Evolutionary conservation across 2,888 invertebrate species (phyloP), one percentile per base, ranked within the genome.

Genomic region (Odontomyia ornata): DNA sequence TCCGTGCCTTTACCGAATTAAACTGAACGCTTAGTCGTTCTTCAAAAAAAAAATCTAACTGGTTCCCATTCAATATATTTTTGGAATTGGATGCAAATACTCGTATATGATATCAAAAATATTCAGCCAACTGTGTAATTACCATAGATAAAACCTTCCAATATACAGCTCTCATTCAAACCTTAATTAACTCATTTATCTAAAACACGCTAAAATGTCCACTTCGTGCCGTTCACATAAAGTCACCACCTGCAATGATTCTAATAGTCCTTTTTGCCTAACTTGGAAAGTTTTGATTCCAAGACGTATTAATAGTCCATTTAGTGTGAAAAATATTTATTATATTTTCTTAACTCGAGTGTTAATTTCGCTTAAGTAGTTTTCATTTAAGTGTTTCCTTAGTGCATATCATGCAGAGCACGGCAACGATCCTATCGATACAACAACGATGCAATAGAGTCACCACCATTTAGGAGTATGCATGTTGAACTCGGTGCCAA

Each of bases 311-410:
- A 71, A 71, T 25, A 71, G n/a, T 21, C 71, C 52, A 47, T 52
- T 71, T 47, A 71, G 71, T 71, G 71, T 47, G 47, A 71, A 47
- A 52, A 47, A 47, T 71, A 71, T 71, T 71, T 71, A 52, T 47
- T 71, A 25, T 71, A 27, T 71, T 71, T 71, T 46, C 71, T 71
- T 71, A 71, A 47, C 47, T 71, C 47, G 9, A 47, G 71, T 71
- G 46, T 71, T 47, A 71, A 47, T 71, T 71, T 71, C 71, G 47
- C 25, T 46, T 71, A 67, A 67, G 67, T 67, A 47, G 27, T 71
- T 71, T 71, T 71, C 71, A 25, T 23, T 47, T 71, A 25, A 71
- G 13, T 27, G 46, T 46, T 21, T 67, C 27, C 27, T 25, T 46
- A 15, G 13, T n/a, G 15, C 67, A 25, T 64, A 28, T 21, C 64